Evolutionary conservation across 2,113 vertebrate genomes (phyloP).

Genomic region (Neomonachus schauinslandi): DNA sequence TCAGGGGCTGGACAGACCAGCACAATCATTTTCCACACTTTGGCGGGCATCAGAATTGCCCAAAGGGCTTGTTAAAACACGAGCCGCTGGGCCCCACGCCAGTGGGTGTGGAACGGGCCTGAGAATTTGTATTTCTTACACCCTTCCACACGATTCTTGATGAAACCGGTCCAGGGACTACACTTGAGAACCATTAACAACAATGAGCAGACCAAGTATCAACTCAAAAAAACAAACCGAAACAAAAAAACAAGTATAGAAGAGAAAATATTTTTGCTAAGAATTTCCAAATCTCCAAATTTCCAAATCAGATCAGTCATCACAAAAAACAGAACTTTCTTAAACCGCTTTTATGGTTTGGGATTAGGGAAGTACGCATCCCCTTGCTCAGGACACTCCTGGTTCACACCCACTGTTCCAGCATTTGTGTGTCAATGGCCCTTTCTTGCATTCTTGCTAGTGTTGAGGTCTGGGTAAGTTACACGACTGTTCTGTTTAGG

Average conservation of each 20-base stretch:
- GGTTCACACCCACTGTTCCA: background rate
- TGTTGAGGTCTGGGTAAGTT: background rate
- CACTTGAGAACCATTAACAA: background rate
- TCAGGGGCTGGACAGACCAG: background rate
- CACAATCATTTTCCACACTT: background rate
- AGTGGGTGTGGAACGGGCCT: background rate
- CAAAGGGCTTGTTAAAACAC: background rate
- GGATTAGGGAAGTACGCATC: background rate
- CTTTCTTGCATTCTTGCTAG: background rate
- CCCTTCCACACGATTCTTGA: background rate
- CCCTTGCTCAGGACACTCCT: background rate
- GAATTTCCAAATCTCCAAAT: background rate
- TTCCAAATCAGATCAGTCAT: background rate
- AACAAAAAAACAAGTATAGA: background rate
- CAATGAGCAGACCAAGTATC: background rate
- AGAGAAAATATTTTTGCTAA: background rate
- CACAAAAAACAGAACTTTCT: background rate
- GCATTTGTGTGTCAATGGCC: background rate
- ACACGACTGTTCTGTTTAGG: background rate
- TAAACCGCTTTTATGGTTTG: background rate
- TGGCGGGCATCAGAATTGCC: background rate
- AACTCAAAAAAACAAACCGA: background rate
- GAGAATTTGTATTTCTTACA: background rate
- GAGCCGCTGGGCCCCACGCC: background rate
- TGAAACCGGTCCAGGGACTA: background rate